Evolutionary conservation across 2,888 invertebrate genomes (phyloP).

Genomic region (Pinctada fucata): DNA sequence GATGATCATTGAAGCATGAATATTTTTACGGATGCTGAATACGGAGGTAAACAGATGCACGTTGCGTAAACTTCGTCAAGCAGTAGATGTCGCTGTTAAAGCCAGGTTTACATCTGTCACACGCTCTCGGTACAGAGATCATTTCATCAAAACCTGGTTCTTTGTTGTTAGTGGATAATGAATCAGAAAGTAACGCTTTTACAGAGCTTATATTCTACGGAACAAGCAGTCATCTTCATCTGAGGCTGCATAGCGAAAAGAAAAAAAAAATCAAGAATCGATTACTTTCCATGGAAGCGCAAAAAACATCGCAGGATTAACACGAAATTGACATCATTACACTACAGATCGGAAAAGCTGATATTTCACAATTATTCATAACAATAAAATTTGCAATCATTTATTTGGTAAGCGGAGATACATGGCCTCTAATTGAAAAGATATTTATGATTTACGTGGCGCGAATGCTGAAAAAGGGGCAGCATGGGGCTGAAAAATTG

Average conservation of each 20-base stretch:
- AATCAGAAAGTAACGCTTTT: too few relatives aligned
- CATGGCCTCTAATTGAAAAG: background rate
- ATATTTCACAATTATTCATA: background rate
- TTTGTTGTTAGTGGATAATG: too few relatives aligned
- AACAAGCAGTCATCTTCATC: too few relatives aligned
- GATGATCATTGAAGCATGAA: background rate
- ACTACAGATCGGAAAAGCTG: background rate
- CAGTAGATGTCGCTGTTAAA: too few relatives aligned
- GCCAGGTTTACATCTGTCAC: too few relatives aligned
- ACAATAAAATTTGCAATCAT: background rate
- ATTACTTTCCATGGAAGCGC: too few relatives aligned
- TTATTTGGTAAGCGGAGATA: background rate
- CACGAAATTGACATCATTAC: background rate
- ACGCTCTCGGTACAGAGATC: too few relatives aligned
- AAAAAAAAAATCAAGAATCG: too few relatives aligned
- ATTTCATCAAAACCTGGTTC: too few relatives aligned
- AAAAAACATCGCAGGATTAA: background rate
- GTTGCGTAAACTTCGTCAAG: background rate
- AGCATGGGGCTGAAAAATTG: background rate
- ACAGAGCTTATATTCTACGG: too few relatives aligned
- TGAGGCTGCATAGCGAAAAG: too few relatives aligned
- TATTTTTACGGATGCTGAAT: background rate
- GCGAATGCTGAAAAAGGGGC: background rate
- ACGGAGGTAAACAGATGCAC: background rate
- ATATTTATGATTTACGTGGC: background rate